Conservation (phyloP, 2,888 invertebrate species). For the Drosophila quinaria region DNA sequence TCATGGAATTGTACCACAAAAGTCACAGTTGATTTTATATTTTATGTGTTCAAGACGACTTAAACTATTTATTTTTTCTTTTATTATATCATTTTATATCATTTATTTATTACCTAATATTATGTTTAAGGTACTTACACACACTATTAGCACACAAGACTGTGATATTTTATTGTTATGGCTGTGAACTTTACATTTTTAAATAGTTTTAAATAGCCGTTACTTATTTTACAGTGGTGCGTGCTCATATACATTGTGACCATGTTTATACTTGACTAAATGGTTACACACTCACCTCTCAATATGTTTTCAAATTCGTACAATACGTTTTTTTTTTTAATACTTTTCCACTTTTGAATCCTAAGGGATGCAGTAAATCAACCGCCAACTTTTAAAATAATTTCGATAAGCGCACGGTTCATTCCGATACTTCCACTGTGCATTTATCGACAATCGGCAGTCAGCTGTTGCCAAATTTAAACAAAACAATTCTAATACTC, state of each 20-base stretch:
- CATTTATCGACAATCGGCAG: constrained; percentile 6
- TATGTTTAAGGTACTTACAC: neutral
- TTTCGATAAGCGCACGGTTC: neutral
- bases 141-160: neutral
- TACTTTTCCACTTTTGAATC: neutral
- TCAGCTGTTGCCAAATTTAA: constrained; percentile 41
- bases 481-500: constrained; percentile 7
- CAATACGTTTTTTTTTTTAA: neutral
- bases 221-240: neutral
- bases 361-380: constrained; percentile 6
- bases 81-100: too few species aligned
- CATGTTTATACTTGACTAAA: too few species aligned
- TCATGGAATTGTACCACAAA: neutral
- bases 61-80: neutral
- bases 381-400: neutral
- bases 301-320: neutral
- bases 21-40: neutral
- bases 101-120: neutral
- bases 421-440: neutral
- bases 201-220: neutral
- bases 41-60: neutral
- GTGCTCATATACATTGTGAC: neutral
- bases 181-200: neutral
- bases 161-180: neutral
- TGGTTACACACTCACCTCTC: neutral